Percentiles rank a stretch among this genome's conserved stretches.
phyloP scores from a whole-genome alignment of 1,140 invertebrate species.

The Nixonia krombeini region DNA sequence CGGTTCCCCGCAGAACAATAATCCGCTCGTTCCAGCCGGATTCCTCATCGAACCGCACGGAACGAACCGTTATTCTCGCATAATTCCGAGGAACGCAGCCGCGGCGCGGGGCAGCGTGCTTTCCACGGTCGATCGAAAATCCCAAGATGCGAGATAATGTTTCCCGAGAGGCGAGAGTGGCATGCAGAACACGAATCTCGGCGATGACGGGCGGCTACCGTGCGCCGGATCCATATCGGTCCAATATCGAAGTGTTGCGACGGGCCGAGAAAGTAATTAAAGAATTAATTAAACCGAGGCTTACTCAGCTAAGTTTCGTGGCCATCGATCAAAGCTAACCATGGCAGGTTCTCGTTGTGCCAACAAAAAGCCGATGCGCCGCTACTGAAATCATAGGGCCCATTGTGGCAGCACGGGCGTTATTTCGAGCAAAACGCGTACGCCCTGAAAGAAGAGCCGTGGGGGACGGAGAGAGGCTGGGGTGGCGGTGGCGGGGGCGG shows the following conservation, averaged over 20 bases:
- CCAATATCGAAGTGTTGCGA: conserved; percentile 35
- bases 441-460: neutral
- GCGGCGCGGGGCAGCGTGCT: too few relatives aligned
- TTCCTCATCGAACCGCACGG: too few relatives aligned
- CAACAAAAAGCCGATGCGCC: conserved; percentile 26
- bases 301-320: conserved; percentile 51
- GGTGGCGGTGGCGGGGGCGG: neutral
- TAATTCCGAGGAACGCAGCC: too few relatives aligned
- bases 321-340: conserved; percentile 47
- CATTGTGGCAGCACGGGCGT: conserved; percentile 16
- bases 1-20: too few relatives aligned
- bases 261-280: conserved; percentile 53
- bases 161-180: too few relatives aligned
- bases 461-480: neutral
- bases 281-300: conserved; percentile 55
- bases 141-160: too few relatives aligned
- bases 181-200: too few relatives aligned
- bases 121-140: too few relatives aligned
- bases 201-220: conserved; percentile 47
- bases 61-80: too few relatives aligned
- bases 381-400: conserved; percentile 43
- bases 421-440: conserved; percentile 18
- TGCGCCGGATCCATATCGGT: conserved; percentile 46
- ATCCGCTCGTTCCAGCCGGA: too few relatives aligned
- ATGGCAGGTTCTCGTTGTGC: conserved; percentile 23